Evolutionary conservation across 92 coral and sea anemone genomes (phyloP).

Genomic region (Actinernus sp.): DNA sequence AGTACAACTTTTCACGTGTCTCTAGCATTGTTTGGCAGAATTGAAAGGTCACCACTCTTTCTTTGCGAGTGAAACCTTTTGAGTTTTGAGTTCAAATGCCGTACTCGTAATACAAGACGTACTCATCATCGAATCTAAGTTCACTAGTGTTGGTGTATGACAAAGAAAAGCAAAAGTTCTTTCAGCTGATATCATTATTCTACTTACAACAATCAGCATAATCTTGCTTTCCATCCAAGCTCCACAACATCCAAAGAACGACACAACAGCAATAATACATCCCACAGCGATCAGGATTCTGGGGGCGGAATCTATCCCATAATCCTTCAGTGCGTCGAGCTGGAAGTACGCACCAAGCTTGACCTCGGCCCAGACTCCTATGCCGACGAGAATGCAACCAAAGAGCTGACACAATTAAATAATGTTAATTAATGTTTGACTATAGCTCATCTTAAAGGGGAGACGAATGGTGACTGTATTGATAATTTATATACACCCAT

Average conservation of each 20-base stretch:
- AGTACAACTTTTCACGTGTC: too few species aligned
- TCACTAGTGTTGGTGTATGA: too few species aligned
- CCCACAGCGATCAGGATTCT: conserved; percentile 66
- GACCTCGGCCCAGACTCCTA: conserved; percentile 1
- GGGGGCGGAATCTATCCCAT: conserved; percentile 41
- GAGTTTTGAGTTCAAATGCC: neutral
- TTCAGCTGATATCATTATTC: too few species aligned
- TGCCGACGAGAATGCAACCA: neutral
- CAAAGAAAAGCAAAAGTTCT: too few species aligned
- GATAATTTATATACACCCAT: too few species aligned
- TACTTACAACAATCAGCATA: conserved; percentile 63
- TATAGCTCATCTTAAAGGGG: too few species aligned
- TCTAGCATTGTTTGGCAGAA: too few species aligned
- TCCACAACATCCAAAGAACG: conserved; percentile 79
- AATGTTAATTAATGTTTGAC: too few species aligned
- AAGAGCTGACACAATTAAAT: too few species aligned
- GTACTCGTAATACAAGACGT: too few species aligned
- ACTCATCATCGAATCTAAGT: too few species aligned
- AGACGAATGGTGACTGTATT: too few species aligned
- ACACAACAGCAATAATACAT: conserved; percentile 23
- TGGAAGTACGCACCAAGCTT: neutral
- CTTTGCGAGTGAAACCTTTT: neutral
- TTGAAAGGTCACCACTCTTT: neutral
- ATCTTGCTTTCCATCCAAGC: conserved; percentile 76
- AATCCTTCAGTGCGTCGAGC: neutral